These are phyloP conservation scores for Euspilapteryx auroguttella DNA, from an alignment of 2,888 invertebrate species.

Conservation along the genomic window DNA sequence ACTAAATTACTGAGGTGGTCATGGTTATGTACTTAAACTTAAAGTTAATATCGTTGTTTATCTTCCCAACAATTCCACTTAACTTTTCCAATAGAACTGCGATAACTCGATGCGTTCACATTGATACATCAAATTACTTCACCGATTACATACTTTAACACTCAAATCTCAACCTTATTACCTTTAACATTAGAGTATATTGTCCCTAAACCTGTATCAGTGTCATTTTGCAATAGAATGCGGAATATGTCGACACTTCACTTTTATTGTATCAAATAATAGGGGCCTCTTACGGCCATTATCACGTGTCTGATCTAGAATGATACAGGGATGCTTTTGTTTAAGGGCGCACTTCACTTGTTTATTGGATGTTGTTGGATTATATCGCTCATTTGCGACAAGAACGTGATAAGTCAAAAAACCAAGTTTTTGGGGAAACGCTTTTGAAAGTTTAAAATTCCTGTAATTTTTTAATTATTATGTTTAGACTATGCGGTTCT, in stretches of 20 bases:
- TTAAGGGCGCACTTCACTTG: constrained; percentile 20
- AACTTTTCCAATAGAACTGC: no score
- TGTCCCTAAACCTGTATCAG: constrained; percentile 11
- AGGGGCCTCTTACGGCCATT: constrained; percentile 59
- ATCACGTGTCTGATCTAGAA: constrained; percentile 62
- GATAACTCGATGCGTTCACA: not conserved
- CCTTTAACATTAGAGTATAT: constrained; percentile 9
- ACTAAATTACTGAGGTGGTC: no score
- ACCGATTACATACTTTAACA: constrained; percentile 10
- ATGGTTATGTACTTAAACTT: no score
- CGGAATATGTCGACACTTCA: constrained; percentile 60
- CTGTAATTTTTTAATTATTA: no score
- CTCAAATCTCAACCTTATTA: constrained; percentile 13
- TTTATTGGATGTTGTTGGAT: no score
- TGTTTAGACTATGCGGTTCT: no score
- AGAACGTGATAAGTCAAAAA: no score
- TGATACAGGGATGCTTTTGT: constrained; percentile 43
- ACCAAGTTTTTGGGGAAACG: no score
- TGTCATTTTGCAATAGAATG: constrained; percentile 45
- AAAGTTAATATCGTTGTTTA: no score
- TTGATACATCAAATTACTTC: not conserved
- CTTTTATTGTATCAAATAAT: constrained; percentile 62
- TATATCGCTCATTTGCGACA: no score
- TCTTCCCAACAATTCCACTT: no score
- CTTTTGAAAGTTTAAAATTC: no score